Evolutionary conservation across 2,797 vertebrate species (phyloP), one percentile per base, ranked within the genome.

Genomic region (Setipinna tenuifilis): DNA sequence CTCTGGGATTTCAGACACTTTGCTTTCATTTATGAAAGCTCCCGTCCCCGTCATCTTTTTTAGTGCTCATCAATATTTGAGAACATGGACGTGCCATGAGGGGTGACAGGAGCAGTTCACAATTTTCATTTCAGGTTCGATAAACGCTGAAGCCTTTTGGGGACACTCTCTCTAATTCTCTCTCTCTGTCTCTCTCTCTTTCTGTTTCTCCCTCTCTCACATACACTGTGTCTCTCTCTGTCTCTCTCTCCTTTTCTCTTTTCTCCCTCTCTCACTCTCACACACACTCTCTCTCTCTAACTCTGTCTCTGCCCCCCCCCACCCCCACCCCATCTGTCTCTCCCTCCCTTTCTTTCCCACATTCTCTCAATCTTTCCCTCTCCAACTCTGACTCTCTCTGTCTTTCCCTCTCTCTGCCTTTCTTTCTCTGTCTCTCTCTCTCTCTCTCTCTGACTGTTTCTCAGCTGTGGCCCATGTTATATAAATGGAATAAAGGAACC

Each of bases 401-500:
- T 61, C 0, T 25, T 16, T 25, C n/a, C 11, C 0, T 62, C n/a
- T 62, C n/a, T 62, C n/a, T 35, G 28, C 16, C 16, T 75, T 28
- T 35, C 16, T 75, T 28, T 17, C 17, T 59, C 58, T 59, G 4
- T 59, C 58, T 3, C 6, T 59, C 3, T n/a, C 58, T 59, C 17
- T n/a, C 58, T 21, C 14, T 59, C 0, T 59, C 58, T 2, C 19
- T 59, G 17, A 0, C 31, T 75, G 14, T 41, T 31, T 75, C 68
- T 75, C 28, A 6, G 16, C 28, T 75, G 12, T 75, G 62, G 62
- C 11, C 62, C n/a, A 25, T 14, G 14, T 75, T 75, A 41, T 75
- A 75, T 41, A 75, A 75, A 31, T 12, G 14, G 28, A 83, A 87
- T 84, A 71, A 85, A 83, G 71, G 21, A 68, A 61, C 75, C 84